Conservation (phyloP, 2,113 vertebrate genomes). For the Oxyruncus cristatus region DNA sequence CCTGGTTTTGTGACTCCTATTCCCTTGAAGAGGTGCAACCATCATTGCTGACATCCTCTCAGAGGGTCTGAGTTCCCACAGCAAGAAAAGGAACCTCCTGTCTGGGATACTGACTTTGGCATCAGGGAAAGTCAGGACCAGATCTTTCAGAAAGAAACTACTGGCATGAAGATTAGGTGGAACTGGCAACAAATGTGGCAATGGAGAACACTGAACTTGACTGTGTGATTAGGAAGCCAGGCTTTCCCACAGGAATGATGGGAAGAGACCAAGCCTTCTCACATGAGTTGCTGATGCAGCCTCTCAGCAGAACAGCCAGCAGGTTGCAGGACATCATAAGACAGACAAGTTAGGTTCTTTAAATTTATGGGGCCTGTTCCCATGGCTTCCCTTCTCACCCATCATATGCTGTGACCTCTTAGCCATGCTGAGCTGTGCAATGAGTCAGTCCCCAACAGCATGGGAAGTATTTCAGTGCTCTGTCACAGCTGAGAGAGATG, state of each 20-base stretch:
- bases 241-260: not conserved
- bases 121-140: not conserved
- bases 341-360: not conserved
- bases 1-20: not conserved
- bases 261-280: not conserved
- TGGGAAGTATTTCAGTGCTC: not conserved
- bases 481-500: not conserved
- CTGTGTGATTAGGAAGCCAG: not conserved
- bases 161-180: not conserved
- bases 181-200: not conserved
- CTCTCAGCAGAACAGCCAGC: not conserved
- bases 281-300: not conserved
- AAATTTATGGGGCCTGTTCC: not conserved
- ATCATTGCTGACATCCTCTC: not conserved
- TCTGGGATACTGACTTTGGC: not conserved
- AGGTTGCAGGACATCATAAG: not conserved
- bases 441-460: not conserved
- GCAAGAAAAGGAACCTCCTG: not conserved
- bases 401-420: not conserved
- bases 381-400: not conserved
- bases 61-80: not conserved
- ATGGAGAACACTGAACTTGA: not conserved
- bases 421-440: not conserved
- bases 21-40: not conserved
- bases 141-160: not conserved